phyloP scores from a whole-genome alignment of 2,888 invertebrate genomes.

The Pristionchus maxplancki region DNA sequence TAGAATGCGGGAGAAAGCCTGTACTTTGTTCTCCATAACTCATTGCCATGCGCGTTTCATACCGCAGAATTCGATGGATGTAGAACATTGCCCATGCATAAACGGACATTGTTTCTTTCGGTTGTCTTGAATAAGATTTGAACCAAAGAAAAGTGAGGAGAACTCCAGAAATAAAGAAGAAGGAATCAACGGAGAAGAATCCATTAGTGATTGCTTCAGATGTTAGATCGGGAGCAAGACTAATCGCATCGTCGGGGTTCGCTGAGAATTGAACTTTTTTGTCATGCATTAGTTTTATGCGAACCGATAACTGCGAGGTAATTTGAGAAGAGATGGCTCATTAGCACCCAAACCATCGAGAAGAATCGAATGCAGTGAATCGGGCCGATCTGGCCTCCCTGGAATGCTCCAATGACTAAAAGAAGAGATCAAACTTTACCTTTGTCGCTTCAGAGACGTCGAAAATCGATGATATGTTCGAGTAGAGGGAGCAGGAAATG shows the following conservation, averaged over 20 bases:
- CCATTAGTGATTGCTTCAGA: slow-evolving; percentile 56
- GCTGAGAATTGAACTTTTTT: not conserved
- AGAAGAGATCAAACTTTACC: too few relatives aligned
- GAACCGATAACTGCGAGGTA: not conserved
- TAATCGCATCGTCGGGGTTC: slow-evolving; percentile 55
- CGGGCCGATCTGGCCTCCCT: slow-evolving; percentile 50
- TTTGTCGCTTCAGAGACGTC: not conserved
- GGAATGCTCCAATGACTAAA: too few relatives aligned
- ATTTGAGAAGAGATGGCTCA: slow-evolving; percentile 22
- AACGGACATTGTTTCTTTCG: slow-evolving; percentile 44
- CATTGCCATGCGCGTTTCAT: too few relatives aligned
- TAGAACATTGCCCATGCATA: slow-evolving; percentile 57
- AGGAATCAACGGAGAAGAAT: slow-evolving; percentile 62
- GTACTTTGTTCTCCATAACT: not conserved
- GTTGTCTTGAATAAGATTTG: slow-evolving; percentile 53
- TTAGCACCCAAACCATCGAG: slow-evolving; percentile 39
- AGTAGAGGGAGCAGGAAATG: slow-evolving; percentile 38
- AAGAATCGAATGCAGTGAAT: slow-evolving; percentile 50
- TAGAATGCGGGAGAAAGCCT: not conserved
- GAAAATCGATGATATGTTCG: slow-evolving; percentile 27
- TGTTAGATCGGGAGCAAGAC: slow-evolving; percentile 43
- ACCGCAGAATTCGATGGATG: slow-evolving; percentile 56
- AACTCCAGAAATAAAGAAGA: slow-evolving; percentile 63
- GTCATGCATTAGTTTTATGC: not conserved
- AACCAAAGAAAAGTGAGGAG: slow-evolving; percentile 54